Conservation (phyloP, 2,888 invertebrate species). For the Acanthosepion pharaonis region DNA sequence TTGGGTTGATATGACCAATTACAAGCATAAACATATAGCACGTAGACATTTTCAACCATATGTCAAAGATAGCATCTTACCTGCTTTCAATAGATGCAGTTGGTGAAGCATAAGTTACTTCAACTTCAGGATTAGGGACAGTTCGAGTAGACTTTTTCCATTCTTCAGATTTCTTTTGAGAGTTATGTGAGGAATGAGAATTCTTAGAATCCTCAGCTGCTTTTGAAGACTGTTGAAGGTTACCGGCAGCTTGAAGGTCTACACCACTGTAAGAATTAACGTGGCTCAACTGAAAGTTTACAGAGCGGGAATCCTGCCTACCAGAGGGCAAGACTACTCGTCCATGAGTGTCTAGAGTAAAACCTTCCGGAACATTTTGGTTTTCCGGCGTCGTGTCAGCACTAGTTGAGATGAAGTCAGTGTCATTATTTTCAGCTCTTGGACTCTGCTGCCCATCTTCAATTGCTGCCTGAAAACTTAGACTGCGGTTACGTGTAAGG, state of each 20-base stretch:
- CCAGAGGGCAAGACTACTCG: neutral
- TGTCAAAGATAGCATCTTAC: neutral
- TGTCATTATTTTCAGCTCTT: constrained; percentile 47
- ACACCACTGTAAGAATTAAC: neutral
- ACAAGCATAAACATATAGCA: neutral
- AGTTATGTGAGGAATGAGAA: neutral
- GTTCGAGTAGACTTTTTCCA: constrained; percentile 35
- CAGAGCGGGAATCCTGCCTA: neutral
- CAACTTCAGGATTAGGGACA: constrained; percentile 35
- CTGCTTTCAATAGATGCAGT: constrained; percentile 34
- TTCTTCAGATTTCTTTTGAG: constrained; percentile 42
- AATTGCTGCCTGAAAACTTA: constrained; percentile 62
- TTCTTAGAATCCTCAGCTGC: neutral
- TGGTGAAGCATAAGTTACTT: constrained; percentile 45
- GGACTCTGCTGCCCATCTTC: constrained; percentile 57
- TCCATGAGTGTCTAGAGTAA: constrained; percentile 34
- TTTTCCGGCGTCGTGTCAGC: constrained; percentile 51
- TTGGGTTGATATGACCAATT: neutral
- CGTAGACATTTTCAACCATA: neutral
- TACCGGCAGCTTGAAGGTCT: neutral
- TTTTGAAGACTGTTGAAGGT: neutral
- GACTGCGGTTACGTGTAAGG: constrained; percentile 54
- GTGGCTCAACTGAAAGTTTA: constrained; percentile 40
- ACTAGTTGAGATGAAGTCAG: constrained; percentile 48
- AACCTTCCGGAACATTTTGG: constrained; percentile 47